Percentiles rank a stretch among this genome's conserved stretches.
Conservation (phyloP, 1,140 invertebrate genomes). For the Papilio machaon region DNA sequence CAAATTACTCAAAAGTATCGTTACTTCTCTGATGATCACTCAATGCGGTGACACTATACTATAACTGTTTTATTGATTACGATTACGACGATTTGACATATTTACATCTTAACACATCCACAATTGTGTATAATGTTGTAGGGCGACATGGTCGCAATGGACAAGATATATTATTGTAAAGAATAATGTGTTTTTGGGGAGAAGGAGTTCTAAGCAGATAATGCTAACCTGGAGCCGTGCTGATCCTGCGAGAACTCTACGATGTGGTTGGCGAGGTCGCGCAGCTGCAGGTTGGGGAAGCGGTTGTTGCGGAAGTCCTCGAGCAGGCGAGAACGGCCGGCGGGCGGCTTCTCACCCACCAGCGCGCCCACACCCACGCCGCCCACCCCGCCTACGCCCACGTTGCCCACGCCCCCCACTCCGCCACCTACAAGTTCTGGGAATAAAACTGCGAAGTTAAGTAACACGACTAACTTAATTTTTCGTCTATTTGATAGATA, state of each 20-base stretch:
- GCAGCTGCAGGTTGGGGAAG: conserved; percentile 96
- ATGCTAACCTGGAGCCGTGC: conserved; percentile 93
- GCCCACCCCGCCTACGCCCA: conserved; percentile 63
- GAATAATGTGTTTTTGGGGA: too few relatives aligned
- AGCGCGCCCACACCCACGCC: conserved; percentile 61
- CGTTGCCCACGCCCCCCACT: conserved; percentile 59
- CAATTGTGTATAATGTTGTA: too few relatives aligned
- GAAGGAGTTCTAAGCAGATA: background rate
- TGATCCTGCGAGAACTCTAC: conserved; percentile 99
- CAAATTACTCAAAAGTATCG: too few relatives aligned
- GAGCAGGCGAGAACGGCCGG: conserved; percentile 93
- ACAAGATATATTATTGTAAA: too few relatives aligned
- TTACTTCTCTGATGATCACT: too few relatives aligned
- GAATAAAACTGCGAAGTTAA: conserved; percentile 32
- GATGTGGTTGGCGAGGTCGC: conserved; percentile 99
- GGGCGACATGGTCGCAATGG: too few relatives aligned
- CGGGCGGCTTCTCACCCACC: conserved; percentile 81
- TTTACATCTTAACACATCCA: too few relatives aligned
- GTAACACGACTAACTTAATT: background rate
- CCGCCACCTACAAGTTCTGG: conserved; percentile 67
- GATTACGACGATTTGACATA: too few relatives aligned
- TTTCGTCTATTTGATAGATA: too few relatives aligned
- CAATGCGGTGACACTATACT: too few relatives aligned
- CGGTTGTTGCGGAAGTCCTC: conserved; percentile 96
- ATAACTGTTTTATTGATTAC: too few relatives aligned